Percentiles rank a stretch among this genome's conserved stretches.
These are phyloP conservation scores for Tetragonula carbonaria DNA, from an alignment of 2,888 invertebrate species.

Conservation along the genomic window DNA sequence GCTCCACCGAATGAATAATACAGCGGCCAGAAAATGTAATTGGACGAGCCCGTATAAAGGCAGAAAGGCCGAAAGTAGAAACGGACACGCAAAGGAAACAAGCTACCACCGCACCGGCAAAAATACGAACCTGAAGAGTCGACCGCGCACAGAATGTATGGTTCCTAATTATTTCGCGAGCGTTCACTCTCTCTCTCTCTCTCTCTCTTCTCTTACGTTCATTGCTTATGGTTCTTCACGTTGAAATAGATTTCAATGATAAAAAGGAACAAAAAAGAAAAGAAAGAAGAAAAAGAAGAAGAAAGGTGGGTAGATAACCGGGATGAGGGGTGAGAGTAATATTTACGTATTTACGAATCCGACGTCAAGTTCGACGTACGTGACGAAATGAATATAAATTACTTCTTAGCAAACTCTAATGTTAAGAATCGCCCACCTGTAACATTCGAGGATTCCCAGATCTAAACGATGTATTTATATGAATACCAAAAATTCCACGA, in stretches of 20 bases:
- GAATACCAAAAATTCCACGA: too few species aligned
- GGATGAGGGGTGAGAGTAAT: too few species aligned
- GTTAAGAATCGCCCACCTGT: too few species aligned
- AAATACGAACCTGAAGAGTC: slow-evolving; percentile 39
- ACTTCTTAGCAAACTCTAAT: too few species aligned
- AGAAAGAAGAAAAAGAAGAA: neutral
- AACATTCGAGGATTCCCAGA: too few species aligned
- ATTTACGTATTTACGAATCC: too few species aligned
- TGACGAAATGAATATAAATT: too few species aligned
- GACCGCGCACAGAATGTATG: slow-evolving; percentile 41
- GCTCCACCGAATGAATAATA: slow-evolving; percentile 52
- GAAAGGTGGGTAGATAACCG: slow-evolving; percentile 4
- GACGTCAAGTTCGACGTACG: too few species aligned
- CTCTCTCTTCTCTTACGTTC: neutral
- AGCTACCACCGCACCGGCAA: slow-evolving; percentile 27
- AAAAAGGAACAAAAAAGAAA: neutral
- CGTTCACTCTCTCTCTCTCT: neutral
- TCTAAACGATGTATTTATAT: too few species aligned
- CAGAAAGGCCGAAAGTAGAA: slow-evolving; percentile 38
- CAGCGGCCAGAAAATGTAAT: slow-evolving; percentile 54
- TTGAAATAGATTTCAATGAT: slow-evolving; percentile 10
- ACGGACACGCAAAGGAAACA: slow-evolving; percentile 57
- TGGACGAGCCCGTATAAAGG: slow-evolving; percentile 48
- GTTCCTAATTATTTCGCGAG: slow-evolving; percentile 56
- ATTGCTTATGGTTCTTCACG: neutral